Evolutionary conservation across 2,113 vertebrate species (phyloP), one percentile per base, ranked within the genome.

Genomic region (Calidris pugnax): DNA sequence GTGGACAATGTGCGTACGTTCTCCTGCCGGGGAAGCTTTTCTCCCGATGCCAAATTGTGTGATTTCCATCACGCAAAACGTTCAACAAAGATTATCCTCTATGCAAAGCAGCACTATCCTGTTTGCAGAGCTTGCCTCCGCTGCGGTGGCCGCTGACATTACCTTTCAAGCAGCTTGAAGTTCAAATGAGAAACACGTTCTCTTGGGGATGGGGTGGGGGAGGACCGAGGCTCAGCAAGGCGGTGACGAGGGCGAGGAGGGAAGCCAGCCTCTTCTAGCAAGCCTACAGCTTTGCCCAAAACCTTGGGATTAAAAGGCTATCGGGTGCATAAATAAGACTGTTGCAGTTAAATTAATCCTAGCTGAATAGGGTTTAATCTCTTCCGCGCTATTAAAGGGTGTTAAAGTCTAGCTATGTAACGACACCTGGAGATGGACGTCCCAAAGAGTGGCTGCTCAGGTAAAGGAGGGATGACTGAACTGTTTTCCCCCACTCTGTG

Each of bases 171-270:
- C 74, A 93, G 75, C 67, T 89, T 89, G 1, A 92, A 91, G 63
- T 85, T 97, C 91, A 94, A 66, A 76, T 22, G 91, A 95, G 79
- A 96, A 97, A 83, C 68, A 86, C 93, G 91, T 85, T 56, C 74
- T 39, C 63, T 73, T 51, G 68, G 87, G 80, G 63, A 85, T n/a
- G 76, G 85, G 62, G 57, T 87, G 84, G 87, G 87, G 33, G 30
- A 89, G 77, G 72, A 95, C 48, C 64, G 53, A 87, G 78, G 73
- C 47, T 56, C 59, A 62, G 39, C 7, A 3, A 89, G 62, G 90
- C 15, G 48, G 59, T 77, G 79, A 56, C 24, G 60, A 73, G 41
- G 60, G 73, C 4, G 6, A 24, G 84, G 66, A 87, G 75, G 82
- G 84, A 95, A 91, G 63, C 67, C 48, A 68, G 55, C 71, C 43